Percentiles rank a stretch among this genome's conserved stretches.
Conservation (phyloP, 2,113 vertebrate species). For the Phaetusa simplex region DNA sequence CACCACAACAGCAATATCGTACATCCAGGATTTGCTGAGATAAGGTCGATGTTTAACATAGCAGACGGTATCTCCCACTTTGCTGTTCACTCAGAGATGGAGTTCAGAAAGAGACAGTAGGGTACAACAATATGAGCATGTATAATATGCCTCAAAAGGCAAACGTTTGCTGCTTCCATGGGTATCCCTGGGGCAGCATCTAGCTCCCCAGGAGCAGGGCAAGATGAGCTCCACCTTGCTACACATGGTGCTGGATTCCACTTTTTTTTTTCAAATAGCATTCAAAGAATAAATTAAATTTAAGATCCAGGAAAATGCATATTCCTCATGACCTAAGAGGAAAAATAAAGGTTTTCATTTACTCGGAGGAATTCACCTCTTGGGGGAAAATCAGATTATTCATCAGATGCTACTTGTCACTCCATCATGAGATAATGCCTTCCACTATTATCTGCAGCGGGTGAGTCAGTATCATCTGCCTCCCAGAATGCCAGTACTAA, state of each 20-base stretch:
- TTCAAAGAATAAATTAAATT: background rate
- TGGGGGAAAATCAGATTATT: background rate
- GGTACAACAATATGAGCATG: rapidly evolving
- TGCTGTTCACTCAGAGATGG: background rate
- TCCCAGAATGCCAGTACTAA: background rate
- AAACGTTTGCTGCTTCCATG: background rate
- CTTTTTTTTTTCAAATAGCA: background rate
- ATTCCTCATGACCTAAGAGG: background rate
- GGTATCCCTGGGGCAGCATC: background rate
- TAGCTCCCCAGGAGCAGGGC: background rate
- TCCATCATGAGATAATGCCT: background rate
- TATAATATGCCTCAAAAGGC: background rate
- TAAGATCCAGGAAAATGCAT: background rate
- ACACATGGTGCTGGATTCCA: background rate
- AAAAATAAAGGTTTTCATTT: background rate
- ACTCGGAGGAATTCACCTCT: background rate
- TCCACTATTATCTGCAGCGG: background rate
- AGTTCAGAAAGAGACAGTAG: background rate
- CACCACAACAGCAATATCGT: background rate
- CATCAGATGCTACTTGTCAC: background rate
- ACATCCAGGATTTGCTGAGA: background rate
- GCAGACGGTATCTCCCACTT: background rate
- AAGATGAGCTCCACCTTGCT: background rate
- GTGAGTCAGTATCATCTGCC: background rate
- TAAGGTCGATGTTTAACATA: background rate